phyloP scores from a whole-genome alignment of 2,888 invertebrate genomes.

The Colostygia pectinataria region DNA sequence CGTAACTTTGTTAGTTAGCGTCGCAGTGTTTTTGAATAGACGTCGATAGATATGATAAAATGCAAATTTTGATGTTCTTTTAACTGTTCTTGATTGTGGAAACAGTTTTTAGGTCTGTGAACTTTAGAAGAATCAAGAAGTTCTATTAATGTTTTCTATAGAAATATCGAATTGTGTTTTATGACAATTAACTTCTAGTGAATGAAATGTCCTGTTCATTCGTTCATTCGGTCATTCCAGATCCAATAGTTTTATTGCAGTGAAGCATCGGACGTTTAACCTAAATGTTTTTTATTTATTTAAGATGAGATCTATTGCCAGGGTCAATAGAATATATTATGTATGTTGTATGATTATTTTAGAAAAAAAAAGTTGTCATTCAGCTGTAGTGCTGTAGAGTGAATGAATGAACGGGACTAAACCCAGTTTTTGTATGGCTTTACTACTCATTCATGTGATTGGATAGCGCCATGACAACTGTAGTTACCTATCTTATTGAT shows the following conservation, averaged over 20 bases:
- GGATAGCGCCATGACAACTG: too few relatives aligned
- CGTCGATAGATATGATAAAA: constrained; percentile 9
- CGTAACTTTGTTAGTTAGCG: constrained; percentile 37
- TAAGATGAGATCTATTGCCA: too few relatives aligned
- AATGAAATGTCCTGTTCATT: constrained; percentile 33
- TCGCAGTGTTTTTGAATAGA: constrained; percentile 28
- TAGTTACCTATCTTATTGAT: too few relatives aligned
- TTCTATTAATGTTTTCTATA: constrained; percentile 1
- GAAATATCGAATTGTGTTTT: constrained; percentile 7
- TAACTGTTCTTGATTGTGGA: constrained; percentile 11
- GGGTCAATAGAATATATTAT: too few relatives aligned
- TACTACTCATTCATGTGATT: constrained; percentile 11
- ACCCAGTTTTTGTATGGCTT: constrained; percentile 20
- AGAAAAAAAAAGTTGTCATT: too few relatives aligned
- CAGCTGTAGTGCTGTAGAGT: not conserved
- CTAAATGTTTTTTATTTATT: too few relatives aligned
- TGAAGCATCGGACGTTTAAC: too few relatives aligned
- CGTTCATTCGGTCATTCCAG: constrained; percentile 44
- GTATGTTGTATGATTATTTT: too few relatives aligned
- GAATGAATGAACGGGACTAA: constrained; percentile 24
- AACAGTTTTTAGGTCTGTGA: constrained; percentile 18
- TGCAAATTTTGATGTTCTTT: constrained; percentile 21
- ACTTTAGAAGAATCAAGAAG: constrained; percentile 12
- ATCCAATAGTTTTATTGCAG: constrained; percentile 32
- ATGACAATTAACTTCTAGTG: constrained; percentile 24